Base-by-base conservation (phyloP, 2,888 invertebrate genomes). In the Lobophora halterata region DNA sequence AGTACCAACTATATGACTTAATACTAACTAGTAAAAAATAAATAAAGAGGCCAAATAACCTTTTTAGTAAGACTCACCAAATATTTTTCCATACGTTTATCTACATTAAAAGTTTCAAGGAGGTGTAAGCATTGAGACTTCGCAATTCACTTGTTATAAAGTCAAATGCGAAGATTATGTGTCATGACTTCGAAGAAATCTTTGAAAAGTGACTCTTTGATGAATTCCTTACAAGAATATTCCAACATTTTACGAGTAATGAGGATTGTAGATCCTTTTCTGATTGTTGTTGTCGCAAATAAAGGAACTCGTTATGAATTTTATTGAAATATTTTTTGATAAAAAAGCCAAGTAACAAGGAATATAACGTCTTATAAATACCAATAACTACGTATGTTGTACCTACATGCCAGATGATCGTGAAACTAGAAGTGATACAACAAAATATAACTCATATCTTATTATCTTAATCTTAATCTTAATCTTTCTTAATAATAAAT, bases 101-200 rank as follows among this genome's bases (percentile, higher is more conserved):
- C 16, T 24, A 24, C 17, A 17, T 24, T 33, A 33, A 25, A 33
- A 25, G 25, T 33, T 33, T 25, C 24, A 12, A 24, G 32, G 23
- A 18, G 17, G 12, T 6, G 11, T 17, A 17, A n/a, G 8, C 25
- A 18, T 31, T 26, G 12, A 36, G 19, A 6, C 19, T 18, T 31
- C 4, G 32, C 42, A 42, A 32, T 42, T 36, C 32, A 31, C 25
- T 32, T 42, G 32, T 32, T 3, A 42, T 28, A 28, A 28, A 28
- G 13, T 28, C 24, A 8, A 26, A 27, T 33, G 12, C 7, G 9
- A 28, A 31, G 14, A 36, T 17, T 27, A 26, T 27, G 23, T 35
- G 28, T 20, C 24, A 36, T 16, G 14, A 32, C 19, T 36, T 5
- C 6, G 8, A 8, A 20, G 18, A 21, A 32, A 28, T 36, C 18